Evolutionary conservation across 1,140 invertebrate species (phyloP).

Genomic region (Aphelenchoides besseyi): DNA sequence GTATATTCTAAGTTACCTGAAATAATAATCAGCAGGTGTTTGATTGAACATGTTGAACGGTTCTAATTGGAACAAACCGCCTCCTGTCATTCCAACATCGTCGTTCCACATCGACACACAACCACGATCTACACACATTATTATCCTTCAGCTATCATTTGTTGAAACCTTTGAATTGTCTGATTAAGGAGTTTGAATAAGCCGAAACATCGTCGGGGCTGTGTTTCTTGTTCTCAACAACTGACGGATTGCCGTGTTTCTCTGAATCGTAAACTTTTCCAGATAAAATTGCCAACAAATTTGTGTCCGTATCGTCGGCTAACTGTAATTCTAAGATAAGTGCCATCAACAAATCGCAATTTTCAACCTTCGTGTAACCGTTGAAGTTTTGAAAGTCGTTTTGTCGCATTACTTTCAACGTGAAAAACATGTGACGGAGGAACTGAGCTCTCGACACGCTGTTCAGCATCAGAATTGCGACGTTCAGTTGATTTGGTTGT

Average conservation of each 20-base stretch:
- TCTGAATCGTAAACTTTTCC: conserved; percentile 8
- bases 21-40: conserved; percentile 2
- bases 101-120: conserved; percentile 10
- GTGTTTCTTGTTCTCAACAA: too few relatives aligned
- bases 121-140: neutral
- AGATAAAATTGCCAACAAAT: conserved; percentile 7
- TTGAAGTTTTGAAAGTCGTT: neutral
- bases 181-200: neutral
- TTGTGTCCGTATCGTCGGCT: conserved; percentile 3
- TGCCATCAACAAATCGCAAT: too few relatives aligned
- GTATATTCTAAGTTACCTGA: neutral
- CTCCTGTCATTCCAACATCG: neutral
- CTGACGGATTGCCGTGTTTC: neutral
- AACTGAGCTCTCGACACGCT: neutral
- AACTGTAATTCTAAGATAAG: too few relatives aligned
- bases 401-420: conserved; percentile 6
- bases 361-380: conserved; percentile 6
- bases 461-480: conserved; percentile 11
- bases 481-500: neutral
- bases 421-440: neutral
- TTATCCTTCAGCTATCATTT: neutral
- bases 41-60: neutral
- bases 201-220: neutral
- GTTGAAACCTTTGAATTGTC: neutral
- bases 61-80: neutral